Evolutionary conservation across 2,113 vertebrate species (phyloP).

Genomic region (Seriola aureovittata): DNA sequence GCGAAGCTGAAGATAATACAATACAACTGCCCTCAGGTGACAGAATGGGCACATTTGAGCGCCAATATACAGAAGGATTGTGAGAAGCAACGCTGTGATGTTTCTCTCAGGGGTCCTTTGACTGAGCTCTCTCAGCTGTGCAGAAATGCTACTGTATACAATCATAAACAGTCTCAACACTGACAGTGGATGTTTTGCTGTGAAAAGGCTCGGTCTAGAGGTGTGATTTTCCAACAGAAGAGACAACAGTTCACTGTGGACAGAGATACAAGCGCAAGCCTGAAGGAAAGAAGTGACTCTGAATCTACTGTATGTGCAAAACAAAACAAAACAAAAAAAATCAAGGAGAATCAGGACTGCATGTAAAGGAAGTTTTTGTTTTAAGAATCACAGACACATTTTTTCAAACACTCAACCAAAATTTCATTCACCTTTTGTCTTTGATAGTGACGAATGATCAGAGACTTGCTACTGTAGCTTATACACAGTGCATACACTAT

Average conservation of each 20-base stretch:
- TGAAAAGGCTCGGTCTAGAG: conserved; percentile 33
- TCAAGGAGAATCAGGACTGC: accelerated
- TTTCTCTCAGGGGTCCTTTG: conserved; percentile 55
- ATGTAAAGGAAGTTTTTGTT: background rate
- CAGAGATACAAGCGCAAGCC: background rate
- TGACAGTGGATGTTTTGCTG: conserved; percentile 31
- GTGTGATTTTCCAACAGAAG: conserved; percentile 3
- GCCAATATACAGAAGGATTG: conserved; percentile 55
- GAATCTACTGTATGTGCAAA: background rate
- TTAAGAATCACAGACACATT: background rate
- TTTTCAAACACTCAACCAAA: conserved; percentile 25
- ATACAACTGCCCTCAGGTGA: conserved; percentile 65
- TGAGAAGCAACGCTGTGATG: conserved; percentile 56
- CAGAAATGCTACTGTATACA: conserved; percentile 21
- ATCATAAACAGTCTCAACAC: conserved; percentile 43
- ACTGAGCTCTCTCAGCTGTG: conserved; percentile 58
- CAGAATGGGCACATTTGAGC: conserved; percentile 72
- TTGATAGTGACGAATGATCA: conserved; percentile 52
- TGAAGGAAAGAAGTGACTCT: background rate
- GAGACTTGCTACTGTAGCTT: conserved; percentile 37
- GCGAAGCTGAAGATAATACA: conserved; percentile 61
- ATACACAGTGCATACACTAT: conserved; percentile 58
- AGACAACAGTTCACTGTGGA: conserved; percentile 13
- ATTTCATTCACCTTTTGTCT: conserved; percentile 55
- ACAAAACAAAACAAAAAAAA: too few relatives aligned